Conservation (phyloP, 2,888 invertebrate species). For the Rhingia rostrata region DNA sequence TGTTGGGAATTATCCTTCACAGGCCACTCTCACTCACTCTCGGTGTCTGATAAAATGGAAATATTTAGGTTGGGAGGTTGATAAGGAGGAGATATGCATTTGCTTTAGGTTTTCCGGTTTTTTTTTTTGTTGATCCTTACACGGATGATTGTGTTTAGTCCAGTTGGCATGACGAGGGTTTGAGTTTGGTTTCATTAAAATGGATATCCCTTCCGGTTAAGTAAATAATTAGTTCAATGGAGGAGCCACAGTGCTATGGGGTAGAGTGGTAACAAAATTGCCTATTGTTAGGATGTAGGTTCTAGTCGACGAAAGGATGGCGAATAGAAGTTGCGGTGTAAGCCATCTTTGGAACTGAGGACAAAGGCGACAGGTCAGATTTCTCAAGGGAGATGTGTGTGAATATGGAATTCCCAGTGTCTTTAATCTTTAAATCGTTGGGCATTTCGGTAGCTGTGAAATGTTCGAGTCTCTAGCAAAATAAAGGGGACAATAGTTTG, state of each 20-base stretch:
- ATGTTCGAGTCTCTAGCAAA: too few relatives aligned
- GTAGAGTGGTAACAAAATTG: neutral
- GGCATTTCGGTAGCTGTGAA: too few relatives aligned
- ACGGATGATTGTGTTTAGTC: neutral
- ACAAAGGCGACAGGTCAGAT: too few relatives aligned
- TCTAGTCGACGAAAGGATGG: too few relatives aligned
- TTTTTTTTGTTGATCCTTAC: too few relatives aligned
- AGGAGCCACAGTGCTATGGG: neutral
- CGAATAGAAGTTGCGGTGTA: too few relatives aligned
- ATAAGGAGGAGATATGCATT: constrained; percentile 56
- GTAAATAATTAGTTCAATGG: constrained; percentile 41
- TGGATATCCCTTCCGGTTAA: constrained; percentile 38
- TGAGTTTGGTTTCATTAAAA: constrained; percentile 20
- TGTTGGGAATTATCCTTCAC: constrained; percentile 13
- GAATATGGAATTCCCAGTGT: too few relatives aligned
- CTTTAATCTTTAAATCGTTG: too few relatives aligned
- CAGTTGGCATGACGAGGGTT: constrained; percentile 5
- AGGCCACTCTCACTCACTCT: neutral
- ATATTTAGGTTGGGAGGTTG: constrained; percentile 65
- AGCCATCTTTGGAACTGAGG: too few relatives aligned
- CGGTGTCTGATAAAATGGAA: constrained; percentile 40
- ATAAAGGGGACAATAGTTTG: too few relatives aligned
- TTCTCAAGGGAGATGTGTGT: too few relatives aligned
- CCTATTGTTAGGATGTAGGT: constrained; percentile 8
- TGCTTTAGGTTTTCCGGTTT: constrained; percentile 24